phyloP scores from a whole-genome alignment of 2,113 vertebrate species.

The Amia ocellicauda region DNA sequence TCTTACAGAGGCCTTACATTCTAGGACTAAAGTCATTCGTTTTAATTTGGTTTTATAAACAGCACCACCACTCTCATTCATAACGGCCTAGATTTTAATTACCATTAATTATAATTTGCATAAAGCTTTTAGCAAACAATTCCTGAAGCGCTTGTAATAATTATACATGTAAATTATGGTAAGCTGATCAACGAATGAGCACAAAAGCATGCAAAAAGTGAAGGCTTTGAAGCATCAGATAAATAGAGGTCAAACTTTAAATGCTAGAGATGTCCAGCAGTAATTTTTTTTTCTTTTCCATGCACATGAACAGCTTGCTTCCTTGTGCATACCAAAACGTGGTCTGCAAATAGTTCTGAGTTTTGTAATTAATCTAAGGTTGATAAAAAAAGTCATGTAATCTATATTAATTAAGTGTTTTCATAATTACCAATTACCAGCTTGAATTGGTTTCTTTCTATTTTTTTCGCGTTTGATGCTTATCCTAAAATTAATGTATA shows the following conservation, averaged over 20 bases:
- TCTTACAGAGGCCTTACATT: conserved; percentile 31
- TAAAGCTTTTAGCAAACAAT: conserved; percentile 70
- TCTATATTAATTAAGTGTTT: neutral
- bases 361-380: neutral
- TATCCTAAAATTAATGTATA: too few relatives aligned
- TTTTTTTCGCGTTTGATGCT: too few relatives aligned
- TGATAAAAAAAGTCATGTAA: neutral
- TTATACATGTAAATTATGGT: conserved; percentile 68
- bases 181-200: conserved; percentile 46
- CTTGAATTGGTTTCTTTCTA: neutral
- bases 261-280: conserved; percentile 15
- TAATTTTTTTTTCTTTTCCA: too few relatives aligned
- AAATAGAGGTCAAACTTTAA: conserved; percentile 46
- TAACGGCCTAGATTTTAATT: conserved; percentile 71
- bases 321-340: neutral
- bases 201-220: conserved; percentile 17
- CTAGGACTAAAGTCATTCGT: conserved; percentile 50
- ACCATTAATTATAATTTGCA: conserved; percentile 81
- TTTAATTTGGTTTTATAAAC: conserved; percentile 65
- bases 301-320: neutral
- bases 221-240: conserved; percentile 43
- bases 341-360: neutral
- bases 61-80: conserved; percentile 61
- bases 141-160: conserved; percentile 66
- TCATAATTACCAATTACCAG: neutral